Evolutionary conservation across 2,113 vertebrate genomes (phyloP), one percentile per base, ranked within the genome.

Genomic region (Haemorhous mexicanus): DNA sequence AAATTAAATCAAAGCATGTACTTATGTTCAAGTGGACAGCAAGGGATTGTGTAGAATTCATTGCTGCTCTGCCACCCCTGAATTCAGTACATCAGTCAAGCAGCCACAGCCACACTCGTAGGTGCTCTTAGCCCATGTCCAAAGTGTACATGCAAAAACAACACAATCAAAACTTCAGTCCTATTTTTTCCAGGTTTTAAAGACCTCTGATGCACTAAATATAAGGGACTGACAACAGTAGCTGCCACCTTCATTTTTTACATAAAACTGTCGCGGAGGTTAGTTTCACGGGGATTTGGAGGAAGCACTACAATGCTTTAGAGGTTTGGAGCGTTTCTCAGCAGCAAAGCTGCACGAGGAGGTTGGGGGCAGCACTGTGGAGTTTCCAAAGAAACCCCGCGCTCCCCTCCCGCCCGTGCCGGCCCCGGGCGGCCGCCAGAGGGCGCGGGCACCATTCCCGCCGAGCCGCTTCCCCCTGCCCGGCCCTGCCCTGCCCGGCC

Each of bases 341-440:
- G 70, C 32, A 32, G 17, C 3, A 6, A 10, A 61, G 62, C 62
- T 6, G 41, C 79, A 1, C 2, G 7, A 4, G n/a, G 21, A n/a
- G 39, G 24, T 0, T 7, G 69, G 33, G 46, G 49, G 5, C 19
- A 53, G 53, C 69, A 0, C 16, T 0, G 53, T 46, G 3, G 62
- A 10, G 39, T 2, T 47, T 1, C 70, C 61, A 2, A 17, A 15
- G 0, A 2, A 21, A 2, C 4, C 4, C 32, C 16, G 46, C 50
- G 50, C 56, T 52, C 18, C 50, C 32, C 1, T 2, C 19, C n/a
- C 17, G 56, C 37, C 35, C 26, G 37, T 2, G 27, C 49, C 9
- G n/a, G 56, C 44, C 32, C 28, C 7, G 39, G 8, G 28, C 27
- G 55, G 76, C 96, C 98, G 97, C 97, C 95, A 98, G 98, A 97